Percentiles rank a stretch among this genome's conserved stretches.
Conservation (phyloP, 92 coral and sea anemone genomes). For the Actinernus sp. region DNA sequence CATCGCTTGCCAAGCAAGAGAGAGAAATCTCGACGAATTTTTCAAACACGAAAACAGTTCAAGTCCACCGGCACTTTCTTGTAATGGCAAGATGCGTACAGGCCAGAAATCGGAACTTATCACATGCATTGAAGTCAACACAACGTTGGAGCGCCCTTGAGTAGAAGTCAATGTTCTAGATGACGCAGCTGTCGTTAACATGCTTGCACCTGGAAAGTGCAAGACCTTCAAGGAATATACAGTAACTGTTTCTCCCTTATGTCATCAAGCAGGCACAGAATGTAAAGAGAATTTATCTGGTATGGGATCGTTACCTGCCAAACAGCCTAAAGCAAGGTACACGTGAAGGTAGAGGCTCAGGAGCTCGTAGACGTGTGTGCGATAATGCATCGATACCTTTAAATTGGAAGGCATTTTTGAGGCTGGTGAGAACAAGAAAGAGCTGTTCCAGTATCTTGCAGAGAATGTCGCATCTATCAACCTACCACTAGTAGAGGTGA, state of each 20-base stretch:
- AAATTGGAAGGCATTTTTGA: constrained; percentile 35
- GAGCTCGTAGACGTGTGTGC: constrained; percentile 37
- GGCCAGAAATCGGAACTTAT: constrained; percentile 41
- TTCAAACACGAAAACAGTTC: constrained; percentile 52
- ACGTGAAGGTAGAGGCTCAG: constrained; percentile 45
- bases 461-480: constrained; percentile 10
- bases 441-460: constrained; percentile 41
- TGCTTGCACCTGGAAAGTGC: constrained; percentile 49
- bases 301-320: constrained; percentile 7
- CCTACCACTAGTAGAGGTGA: constrained; percentile 20
- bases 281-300: constrained; percentile 29
- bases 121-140: constrained; percentile 7
- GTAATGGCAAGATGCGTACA: constrained; percentile 20
- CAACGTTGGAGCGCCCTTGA: constrained; percentile 14
- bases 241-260: constrained; percentile 15
- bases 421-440: constrained; percentile 58
- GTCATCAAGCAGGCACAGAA: constrained; percentile 19
- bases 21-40: constrained; percentile 49
- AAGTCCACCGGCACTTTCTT: constrained; percentile 31
- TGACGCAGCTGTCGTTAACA: constrained; percentile 53
- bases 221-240: constrained; percentile 44
- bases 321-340: constrained; percentile 14
- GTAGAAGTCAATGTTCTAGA: constrained; percentile 57
- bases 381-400: constrained; percentile 26
- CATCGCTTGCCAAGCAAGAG: constrained; percentile 52